These are phyloP conservation scores for Hyles lineata DNA, from an alignment of 2,888 invertebrate genomes.

Conservation along the genomic window DNA sequence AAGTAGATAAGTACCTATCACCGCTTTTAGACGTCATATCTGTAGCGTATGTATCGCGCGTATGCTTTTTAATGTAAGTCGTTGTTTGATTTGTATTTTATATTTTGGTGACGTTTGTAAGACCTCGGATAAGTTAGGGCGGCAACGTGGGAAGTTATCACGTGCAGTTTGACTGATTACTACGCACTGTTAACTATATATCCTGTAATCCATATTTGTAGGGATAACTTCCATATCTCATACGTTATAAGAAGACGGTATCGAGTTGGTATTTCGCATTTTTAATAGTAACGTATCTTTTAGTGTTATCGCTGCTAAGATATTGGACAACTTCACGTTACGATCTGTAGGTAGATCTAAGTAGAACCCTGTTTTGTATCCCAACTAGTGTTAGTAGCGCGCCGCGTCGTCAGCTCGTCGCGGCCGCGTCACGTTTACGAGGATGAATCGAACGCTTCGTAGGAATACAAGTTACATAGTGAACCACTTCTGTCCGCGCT, in stretches of 20 bases:
- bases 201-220: background rate
- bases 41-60: conserved; percentile 2
- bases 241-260: background rate
- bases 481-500: conserved; percentile 17
- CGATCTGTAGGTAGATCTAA: conserved; percentile 23
- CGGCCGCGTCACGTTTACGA: background rate
- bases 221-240: conserved; percentile 6
- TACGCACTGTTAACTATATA: conserved; percentile 12
- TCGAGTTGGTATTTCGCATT: background rate
- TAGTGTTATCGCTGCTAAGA: background rate
- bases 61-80: conserved; percentile 3
- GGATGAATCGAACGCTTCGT: conserved; percentile 32
- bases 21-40: conserved; percentile 37
- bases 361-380: conserved; percentile 23
- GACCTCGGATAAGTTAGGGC: background rate
- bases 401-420: background rate
- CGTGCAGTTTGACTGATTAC: conserved; percentile 26
- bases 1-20: conserved; percentile 32
- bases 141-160: conserved; percentile 12
- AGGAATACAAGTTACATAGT: conserved; percentile 31
- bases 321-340: conserved; percentile 5
- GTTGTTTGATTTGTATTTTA: conserved; percentile 16
- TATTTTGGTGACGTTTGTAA: conserved; percentile 7
- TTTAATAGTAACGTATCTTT: conserved; percentile 2
- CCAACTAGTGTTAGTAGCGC: background rate